phyloP scores from a whole-genome alignment of 2,888 invertebrate genomes.

The Drosophila sordidula region DNA sequence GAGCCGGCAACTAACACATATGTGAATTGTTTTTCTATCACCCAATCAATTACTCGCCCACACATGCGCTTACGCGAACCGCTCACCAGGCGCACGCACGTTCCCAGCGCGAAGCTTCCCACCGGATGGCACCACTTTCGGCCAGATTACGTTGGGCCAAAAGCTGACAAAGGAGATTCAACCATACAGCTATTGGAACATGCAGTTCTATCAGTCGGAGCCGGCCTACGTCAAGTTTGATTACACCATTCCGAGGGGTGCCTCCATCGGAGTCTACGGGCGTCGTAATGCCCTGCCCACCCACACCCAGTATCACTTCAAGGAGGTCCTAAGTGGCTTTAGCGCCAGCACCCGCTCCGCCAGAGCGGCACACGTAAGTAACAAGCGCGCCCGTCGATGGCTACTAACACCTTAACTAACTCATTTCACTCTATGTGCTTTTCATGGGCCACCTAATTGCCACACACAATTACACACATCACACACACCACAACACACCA shows the following conservation, averaged over 20 bases:
- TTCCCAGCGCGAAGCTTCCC: conserved; percentile 96
- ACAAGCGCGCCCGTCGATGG: conserved; percentile 30
- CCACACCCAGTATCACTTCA: conserved; percentile 97
- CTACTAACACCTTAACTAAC: conserved; percentile 50
- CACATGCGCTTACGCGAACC: conserved; percentile 17
- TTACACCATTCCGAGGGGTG: conserved; percentile 95
- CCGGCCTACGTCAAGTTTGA: conserved; percentile 97
- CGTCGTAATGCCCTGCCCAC: conserved; percentile 97
- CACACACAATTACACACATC: too few relatives aligned
- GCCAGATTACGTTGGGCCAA: conserved; percentile 94
- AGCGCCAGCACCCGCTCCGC: conserved; percentile 94
- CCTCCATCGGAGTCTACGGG: conserved; percentile 97
- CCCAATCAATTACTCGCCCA: conserved; percentile 15
- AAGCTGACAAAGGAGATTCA: conserved; percentile 95
- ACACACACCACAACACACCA: conserved; percentile 2
- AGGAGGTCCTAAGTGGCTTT: conserved; percentile 96
- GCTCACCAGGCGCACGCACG: conserved; percentile 90
- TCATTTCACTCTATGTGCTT: conserved; percentile 57
- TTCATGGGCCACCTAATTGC: conserved; percentile 38
- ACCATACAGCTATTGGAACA: conserved; percentile 98
- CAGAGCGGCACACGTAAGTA: conserved; percentile 94
- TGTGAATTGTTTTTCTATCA: conserved; percentile 42
- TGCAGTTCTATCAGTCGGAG: conserved; percentile 98
- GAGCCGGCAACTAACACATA: conserved; percentile 41
- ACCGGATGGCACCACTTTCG: conserved; percentile 96